Evolutionary conservation across 2,888 invertebrate genomes (phyloP), one percentile per base, ranked within the genome.

Genomic region (Latrodectus elegans): DNA sequence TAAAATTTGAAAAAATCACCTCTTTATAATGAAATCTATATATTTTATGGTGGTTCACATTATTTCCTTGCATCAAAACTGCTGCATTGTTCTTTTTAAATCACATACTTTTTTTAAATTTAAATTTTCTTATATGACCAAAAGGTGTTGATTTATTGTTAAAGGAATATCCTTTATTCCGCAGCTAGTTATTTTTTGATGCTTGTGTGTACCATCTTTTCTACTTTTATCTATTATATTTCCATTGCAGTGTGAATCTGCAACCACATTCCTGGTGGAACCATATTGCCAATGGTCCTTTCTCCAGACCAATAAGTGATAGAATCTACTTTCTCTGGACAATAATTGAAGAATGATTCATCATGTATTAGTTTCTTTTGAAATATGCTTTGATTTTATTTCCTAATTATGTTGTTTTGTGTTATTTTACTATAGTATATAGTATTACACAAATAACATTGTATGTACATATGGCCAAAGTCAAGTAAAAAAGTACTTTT

Each of bases 241-340:
- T 84, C 72, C 77, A 53, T 84, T 84, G 78, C 84, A 84, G 84
- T 73, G 72, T 84, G 84, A 73, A 77, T 78, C 77, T 84, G 72
- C 64, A 26, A 22, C 77, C 65, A 49, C 65, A 68, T 52, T 78
- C 64, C 73, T 52, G 55, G 83, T 60, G 22, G 72, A 71, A 73
- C 71, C n/a, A 22, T n/a, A 52, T 83, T 72, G 84, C 65, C 71
- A 70, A 38, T 83, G 70, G 52, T 83, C 22, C 77, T 72, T 71
- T 38, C 67, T 78, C 78, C 72, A 77, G 14, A 72, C 26, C 77
- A 72, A 78, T 72, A 84, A 65, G 73, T 64, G 17, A 67, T 78
- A 71, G 72, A 64, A 64, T 65, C 22, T 64, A 64, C 72, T 53
- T 84, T 84, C 60, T 73, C 38, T 77, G 67, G 77, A 67, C 12